Evolutionary conservation across 2,797 vertebrate species (phyloP).

Genomic region (Ptychobarbus kaznakovi): DNA sequence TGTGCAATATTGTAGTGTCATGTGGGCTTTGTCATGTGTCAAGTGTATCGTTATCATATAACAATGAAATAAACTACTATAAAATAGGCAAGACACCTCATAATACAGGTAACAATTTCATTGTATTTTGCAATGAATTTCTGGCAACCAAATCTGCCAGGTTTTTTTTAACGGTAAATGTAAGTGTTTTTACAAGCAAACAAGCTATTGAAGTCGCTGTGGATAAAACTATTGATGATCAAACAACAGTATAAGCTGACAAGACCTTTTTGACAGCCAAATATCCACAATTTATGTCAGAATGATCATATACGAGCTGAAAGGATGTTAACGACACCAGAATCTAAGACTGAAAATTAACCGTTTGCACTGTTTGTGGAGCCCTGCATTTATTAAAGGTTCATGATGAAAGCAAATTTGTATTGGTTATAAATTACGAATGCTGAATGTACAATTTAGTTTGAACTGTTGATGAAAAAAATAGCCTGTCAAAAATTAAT

Average conservation of each 20-base stretch:
- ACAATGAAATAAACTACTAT: neutral
- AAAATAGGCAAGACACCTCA: neutral
- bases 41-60: neutral
- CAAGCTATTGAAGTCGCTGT: neutral
- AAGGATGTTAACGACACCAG: neutral
- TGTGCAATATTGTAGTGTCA: neutral
- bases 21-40: neutral
- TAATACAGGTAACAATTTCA: neutral
- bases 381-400: neutral
- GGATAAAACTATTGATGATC: neutral
- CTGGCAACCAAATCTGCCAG: neutral
- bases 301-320: neutral
- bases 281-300: neutral
- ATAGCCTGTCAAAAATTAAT: neutral
- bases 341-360: neutral
- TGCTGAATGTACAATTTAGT: slow-evolving; percentile 6
- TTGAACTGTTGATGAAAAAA: slow-evolving; percentile 13
- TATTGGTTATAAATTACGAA: slow-evolving; percentile 5
- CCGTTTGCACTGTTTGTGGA: neutral
- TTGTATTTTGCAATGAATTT: neutral
- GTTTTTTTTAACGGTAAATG: neutral
- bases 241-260: neutral
- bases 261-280: neutral
- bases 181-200: neutral
- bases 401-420: neutral